These are phyloP conservation scores for Pyrgus malvae DNA, from an alignment of 2,888 invertebrate species.

Conservation along the genomic window DNA sequence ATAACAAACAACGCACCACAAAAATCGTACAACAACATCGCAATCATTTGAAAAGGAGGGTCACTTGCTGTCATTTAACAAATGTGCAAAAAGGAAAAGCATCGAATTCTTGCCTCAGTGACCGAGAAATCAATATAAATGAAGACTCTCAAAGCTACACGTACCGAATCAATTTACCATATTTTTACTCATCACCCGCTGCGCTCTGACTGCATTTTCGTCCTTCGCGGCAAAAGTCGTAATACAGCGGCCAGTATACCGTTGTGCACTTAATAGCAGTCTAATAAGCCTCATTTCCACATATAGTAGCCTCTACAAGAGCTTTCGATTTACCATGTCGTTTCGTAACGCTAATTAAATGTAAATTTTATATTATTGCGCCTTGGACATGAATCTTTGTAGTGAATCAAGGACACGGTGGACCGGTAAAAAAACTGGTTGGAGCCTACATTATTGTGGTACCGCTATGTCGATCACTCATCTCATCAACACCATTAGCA, in stretches of 20 bases:
- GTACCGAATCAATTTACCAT: not conserved
- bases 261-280: constrained; percentile 9
- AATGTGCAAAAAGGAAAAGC: not conserved
- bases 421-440: constrained; percentile 44
- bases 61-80: too few relatives aligned
- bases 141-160: not conserved
- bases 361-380: constrained; percentile 14
- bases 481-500: constrained; percentile 47
- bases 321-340: not conserved
- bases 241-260: constrained; percentile 1
- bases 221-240: constrained; percentile 1
- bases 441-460: constrained; percentile 28
- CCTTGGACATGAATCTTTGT: not conserved
- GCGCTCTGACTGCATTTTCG: not conserved
- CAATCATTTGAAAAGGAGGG: too few relatives aligned
- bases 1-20: too few relatives aligned
- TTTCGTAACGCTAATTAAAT: constrained; percentile 3
- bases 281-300: constrained; percentile 7
- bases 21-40: too few relatives aligned
- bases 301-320: not conserved
- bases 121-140: constrained; percentile 7
- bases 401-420: constrained; percentile 51
- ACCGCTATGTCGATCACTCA: constrained; percentile 58
- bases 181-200: constrained; percentile 7
- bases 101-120: constrained; percentile 3